Evolutionary conservation across 1,140 invertebrate genomes (phyloP).

Genomic region (Melipona quadrifasciata): DNA sequence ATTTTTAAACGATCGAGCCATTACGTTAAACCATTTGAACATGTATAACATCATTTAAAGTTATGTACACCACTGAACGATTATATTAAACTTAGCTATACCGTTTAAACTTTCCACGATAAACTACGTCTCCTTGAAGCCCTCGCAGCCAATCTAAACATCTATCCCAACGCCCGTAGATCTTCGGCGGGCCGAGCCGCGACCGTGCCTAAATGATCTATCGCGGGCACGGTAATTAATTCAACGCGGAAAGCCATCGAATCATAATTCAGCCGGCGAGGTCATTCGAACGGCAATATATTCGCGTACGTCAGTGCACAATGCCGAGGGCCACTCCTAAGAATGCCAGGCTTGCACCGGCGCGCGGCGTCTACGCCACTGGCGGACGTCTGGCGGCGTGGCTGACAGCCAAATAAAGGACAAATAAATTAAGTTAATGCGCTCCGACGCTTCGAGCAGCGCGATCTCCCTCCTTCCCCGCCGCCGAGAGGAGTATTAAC

Average conservation of each 20-base stretch:
- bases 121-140: not conserved
- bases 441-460: conserved; percentile 46
- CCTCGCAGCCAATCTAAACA: not conserved
- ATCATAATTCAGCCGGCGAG: conserved; percentile 13
- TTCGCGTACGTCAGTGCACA: conserved; percentile 12
- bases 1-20: no score
- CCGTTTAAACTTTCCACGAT: not conserved
- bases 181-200: not conserved
- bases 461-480: conserved; percentile 25
- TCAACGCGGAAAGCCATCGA: not conserved
- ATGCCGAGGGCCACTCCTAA: conserved; percentile 22
- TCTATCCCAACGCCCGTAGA: not conserved
- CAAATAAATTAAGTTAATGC: conserved; percentile 82
- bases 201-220: not conserved
- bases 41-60: no score
- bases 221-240: conserved; percentile 17
- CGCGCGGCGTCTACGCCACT: conserved; percentile 43
- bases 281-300: conserved; percentile 10
- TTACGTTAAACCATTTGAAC: no score
- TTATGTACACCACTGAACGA: no score
- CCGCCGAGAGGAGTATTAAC: conserved; percentile 45
- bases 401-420: conserved; percentile 81
- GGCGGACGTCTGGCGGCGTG: conserved; percentile 72
- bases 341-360: not conserved
- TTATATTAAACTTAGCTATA: no score